A percentile compares a stretch with the other conserved stretches of the same genome.
Evolutionary conservation across 2,888 invertebrate species (phyloP).

Genomic region (Epinotia nisella): DNA sequence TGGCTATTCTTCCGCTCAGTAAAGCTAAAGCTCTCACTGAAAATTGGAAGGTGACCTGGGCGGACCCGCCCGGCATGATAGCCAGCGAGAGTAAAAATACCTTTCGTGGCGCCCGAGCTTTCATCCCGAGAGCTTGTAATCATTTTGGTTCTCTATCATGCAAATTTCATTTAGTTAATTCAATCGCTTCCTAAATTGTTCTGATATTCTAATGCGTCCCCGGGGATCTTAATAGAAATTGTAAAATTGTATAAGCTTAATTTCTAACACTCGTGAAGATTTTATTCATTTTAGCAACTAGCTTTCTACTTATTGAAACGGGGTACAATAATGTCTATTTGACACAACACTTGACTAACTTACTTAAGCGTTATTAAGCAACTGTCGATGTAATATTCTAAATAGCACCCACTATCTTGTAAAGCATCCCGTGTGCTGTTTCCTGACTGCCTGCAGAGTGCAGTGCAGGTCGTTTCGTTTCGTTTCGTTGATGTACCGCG

Average conservation of each 20-base stretch:
- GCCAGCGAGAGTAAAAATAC: constrained; percentile 6
- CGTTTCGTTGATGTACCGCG: constrained; percentile 4
- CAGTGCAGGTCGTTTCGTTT: neutral
- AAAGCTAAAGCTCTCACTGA: constrained; percentile 16
- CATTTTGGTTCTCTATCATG: constrained; percentile 32
- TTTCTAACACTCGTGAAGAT: constrained; percentile 1
- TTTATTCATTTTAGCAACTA: neutral
- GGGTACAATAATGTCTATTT: neutral
- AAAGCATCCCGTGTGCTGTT: constrained; percentile 15
- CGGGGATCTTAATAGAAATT: constrained; percentile 22
- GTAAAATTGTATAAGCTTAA: constrained; percentile 14
- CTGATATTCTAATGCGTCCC: constrained; percentile 29
- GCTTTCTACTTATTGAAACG: neutral
- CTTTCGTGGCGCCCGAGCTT: neutral
- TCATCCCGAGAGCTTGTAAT: constrained; percentile 23
- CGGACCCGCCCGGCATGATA: neutral
- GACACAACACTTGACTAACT: neutral
- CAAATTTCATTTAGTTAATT: constrained; percentile 34
- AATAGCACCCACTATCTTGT: constrained; percentile 9
- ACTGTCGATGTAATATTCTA: constrained; percentile 31
- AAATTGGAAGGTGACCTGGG: constrained; percentile 4
- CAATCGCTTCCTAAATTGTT: constrained; percentile 33
- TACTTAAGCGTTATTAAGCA: constrained; percentile 25
- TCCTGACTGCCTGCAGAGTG: too few relatives aligned
- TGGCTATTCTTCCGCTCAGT: neutral